A percentile compares a stretch with the other conserved stretches of the same genome.
Conservation (phyloP, 92 coral and sea anemone genomes). For the Heliopora coerulea region DNA sequence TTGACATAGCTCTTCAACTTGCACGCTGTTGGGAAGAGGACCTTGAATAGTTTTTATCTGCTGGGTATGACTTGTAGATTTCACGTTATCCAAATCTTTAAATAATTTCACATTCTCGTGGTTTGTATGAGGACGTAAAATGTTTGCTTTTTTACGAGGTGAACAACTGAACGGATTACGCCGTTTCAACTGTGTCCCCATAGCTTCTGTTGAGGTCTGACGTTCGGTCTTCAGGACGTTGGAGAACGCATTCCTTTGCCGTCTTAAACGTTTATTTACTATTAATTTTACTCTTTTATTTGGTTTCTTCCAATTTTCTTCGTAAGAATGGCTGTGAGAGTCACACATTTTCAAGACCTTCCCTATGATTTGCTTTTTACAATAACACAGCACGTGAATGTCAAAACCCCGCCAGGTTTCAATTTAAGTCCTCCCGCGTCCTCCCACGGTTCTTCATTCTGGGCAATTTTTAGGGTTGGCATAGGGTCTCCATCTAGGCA, state of each 20-base stretch:
- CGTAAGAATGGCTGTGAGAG: neutral
- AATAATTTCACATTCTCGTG: slow-evolving; percentile 60
- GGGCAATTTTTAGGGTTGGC: too few species aligned
- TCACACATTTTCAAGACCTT: too few species aligned
- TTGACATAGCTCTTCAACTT: slow-evolving; percentile 22
- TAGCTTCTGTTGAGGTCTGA: slow-evolving; percentile 43
- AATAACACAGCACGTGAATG: too few species aligned
- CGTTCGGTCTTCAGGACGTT: slow-evolving; percentile 67
- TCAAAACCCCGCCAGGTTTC: too few species aligned
- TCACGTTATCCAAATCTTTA: slow-evolving; percentile 57
- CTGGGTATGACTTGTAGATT: neutral
- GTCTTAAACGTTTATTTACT: slow-evolving; percentile 21
- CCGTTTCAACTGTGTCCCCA: slow-evolving; percentile 59
- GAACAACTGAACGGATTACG: slow-evolving; percentile 86
- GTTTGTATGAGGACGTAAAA: slow-evolving; percentile 31
- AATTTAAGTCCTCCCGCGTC: too few species aligned
- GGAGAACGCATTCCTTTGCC: neutral
- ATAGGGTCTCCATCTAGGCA: too few species aligned
- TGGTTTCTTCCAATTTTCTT: slow-evolving; percentile 34
- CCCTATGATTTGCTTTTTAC: too few species aligned
- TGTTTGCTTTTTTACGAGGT: slow-evolving; percentile 63
- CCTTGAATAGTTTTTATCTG: neutral
- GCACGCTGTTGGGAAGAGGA: neutral
- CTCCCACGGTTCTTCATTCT: too few species aligned
- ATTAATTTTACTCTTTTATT: slow-evolving; percentile 28